These are phyloP conservation scores for Oreocharis arfaki DNA, from an alignment of 2,113 vertebrate genomes.

Conservation along the genomic window DNA sequence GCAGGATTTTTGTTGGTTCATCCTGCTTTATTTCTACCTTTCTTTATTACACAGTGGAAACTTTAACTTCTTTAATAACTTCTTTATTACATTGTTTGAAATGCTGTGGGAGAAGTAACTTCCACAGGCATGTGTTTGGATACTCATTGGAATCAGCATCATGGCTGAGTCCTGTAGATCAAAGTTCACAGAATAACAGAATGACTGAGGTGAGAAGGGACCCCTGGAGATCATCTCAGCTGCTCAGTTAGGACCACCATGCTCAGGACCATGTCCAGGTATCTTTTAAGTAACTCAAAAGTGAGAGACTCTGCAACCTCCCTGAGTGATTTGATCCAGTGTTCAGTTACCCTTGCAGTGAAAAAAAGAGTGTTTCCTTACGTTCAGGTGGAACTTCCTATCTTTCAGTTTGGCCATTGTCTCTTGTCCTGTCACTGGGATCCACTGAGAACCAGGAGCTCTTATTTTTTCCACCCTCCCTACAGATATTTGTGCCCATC, in stretches of 20 bases:
- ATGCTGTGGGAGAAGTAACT: not conserved
- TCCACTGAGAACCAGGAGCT: not conserved
- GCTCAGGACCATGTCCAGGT: not conserved
- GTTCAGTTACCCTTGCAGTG: not conserved
- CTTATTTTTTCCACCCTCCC: not conserved
- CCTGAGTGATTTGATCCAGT: not conserved
- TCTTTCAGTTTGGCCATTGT: not conserved
- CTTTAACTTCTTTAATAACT: no score
- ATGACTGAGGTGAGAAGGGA: not conserved
- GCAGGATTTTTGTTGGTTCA: not conserved
- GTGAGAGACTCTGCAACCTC: not conserved
- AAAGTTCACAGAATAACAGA: not conserved
- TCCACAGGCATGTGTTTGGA: not conserved
- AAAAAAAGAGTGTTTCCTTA: not conserved
- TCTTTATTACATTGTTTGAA: not conserved
- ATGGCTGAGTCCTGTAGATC: not conserved
- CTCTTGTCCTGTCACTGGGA: not conserved
- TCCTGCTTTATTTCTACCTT: not conserved
- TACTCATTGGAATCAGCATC: not conserved
- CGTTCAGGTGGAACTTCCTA: not conserved
- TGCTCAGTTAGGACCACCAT: not conserved
- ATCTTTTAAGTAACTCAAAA: not conserved
- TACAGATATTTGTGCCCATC: not conserved
- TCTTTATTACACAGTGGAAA: not conserved
- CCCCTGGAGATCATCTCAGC: no score